A percentile compares a stretch with the other conserved stretches of the same genome.
phyloP scores from a whole-genome alignment of 2,113 vertebrate genomes.

The Montifringilla adamsi region DNA sequence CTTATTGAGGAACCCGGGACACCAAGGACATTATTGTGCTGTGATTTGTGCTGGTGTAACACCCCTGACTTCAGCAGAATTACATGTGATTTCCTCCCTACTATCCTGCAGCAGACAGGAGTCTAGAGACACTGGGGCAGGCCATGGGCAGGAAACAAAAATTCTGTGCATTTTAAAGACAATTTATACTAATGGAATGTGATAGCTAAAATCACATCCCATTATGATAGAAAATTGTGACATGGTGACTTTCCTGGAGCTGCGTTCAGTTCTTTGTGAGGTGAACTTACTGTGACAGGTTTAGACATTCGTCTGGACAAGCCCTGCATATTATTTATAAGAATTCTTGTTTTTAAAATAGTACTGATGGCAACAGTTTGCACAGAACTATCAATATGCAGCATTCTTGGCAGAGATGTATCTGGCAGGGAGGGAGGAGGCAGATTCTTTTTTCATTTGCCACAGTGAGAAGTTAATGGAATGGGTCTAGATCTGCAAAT shows the following conservation, averaged over 20 bases:
- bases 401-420: background rate
- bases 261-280: background rate
- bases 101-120: background rate
- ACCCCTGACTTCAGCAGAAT: slow-evolving; percentile 3
- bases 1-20: background rate
- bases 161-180: background rate
- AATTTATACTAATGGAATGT: background rate
- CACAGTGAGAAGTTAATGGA: background rate
- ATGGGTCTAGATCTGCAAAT: background rate
- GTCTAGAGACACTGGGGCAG: background rate
- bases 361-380: background rate
- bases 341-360: background rate
- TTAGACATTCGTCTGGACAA: background rate
- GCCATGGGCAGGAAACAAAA: background rate
- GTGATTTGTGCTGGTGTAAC: background rate
- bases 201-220: background rate
- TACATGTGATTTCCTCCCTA: background rate
- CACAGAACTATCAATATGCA: background rate
- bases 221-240: background rate
- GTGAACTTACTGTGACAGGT: background rate
- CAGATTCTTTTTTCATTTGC: background rate
- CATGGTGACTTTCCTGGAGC: background rate
- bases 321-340: background rate
- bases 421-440: background rate
- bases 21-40: background rate